A percentile compares a stretch with the other conserved stretches of the same genome.
phyloP scores from a whole-genome alignment of 2,113 vertebrate genomes.

The Geothlypis trichas region DNA sequence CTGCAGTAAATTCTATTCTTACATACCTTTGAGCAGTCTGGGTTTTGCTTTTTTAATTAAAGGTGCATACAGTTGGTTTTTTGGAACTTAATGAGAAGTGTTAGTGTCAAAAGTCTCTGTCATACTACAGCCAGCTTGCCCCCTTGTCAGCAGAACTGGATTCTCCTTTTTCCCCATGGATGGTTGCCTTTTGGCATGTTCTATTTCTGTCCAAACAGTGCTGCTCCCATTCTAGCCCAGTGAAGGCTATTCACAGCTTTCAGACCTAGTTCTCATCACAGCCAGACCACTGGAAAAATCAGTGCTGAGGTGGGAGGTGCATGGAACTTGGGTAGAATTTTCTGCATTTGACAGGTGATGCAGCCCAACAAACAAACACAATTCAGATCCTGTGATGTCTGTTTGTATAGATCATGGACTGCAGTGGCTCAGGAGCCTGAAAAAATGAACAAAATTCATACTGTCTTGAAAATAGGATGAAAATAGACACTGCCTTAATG shows the following conservation, averaged over 20 bases:
- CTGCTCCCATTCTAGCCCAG: not conserved
- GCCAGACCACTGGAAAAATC: no score
- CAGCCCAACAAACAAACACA: not conserved
- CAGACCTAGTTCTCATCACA: not conserved
- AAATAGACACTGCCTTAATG: not conserved
- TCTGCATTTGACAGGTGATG: not conserved
- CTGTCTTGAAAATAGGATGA: not conserved
- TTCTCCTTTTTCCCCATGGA: not conserved
- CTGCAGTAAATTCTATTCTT: not conserved
- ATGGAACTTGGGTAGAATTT: not conserved
- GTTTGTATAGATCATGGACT: not conserved
- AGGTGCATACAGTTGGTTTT: not conserved
- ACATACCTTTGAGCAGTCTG: not conserved
- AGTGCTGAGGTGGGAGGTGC: not conserved
- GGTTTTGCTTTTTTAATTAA: not conserved
- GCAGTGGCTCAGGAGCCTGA: not conserved
- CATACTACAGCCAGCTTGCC: not conserved
- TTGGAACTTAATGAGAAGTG: not conserved
- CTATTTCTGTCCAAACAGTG: not conserved
- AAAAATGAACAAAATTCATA: not conserved
- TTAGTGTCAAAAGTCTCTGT: not conserved
- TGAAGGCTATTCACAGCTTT: conserved; percentile 5
- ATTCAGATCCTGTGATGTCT: not conserved
- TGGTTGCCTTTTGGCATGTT: not conserved
- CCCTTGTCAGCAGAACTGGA: not conserved